Evolutionary conservation across 64 coral and sea anemone genomes (phyloP).

Genomic region (Trachythela sp.): DNA sequence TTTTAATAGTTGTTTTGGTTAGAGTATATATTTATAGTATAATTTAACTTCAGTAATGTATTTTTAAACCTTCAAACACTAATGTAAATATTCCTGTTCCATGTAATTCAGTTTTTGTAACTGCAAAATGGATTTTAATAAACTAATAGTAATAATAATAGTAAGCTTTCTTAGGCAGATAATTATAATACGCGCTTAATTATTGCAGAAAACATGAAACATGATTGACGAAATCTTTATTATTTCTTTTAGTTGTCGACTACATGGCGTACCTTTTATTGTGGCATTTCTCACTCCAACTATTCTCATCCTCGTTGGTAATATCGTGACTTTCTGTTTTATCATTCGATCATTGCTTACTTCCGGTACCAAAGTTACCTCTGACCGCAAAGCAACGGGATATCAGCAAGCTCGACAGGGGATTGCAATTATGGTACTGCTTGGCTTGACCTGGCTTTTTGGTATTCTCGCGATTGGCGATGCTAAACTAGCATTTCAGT

Average conservation of each 20-base stretch:
- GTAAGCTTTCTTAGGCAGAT: too few species aligned
- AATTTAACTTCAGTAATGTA: too few species aligned
- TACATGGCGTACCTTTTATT: neutral
- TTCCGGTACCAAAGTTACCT: neutral
- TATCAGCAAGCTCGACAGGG: neutral
- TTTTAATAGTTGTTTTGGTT: too few species aligned
- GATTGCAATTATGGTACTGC: neutral
- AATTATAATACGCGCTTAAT: too few species aligned
- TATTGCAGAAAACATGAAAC: too few species aligned
- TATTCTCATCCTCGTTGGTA: neutral
- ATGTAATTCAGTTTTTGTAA: too few species aligned
- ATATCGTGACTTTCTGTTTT: neutral
- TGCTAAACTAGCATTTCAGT: neutral
- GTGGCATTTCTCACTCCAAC: neutral
- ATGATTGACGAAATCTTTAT: neutral
- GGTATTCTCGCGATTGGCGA: neutral
- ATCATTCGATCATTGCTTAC: slow-evolving; percentile 15
- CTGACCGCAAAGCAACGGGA: neutral
- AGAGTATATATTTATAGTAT: too few species aligned
- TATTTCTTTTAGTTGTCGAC: neutral
- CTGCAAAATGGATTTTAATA: too few species aligned
- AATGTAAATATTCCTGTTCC: too few species aligned
- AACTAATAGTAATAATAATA: too few species aligned
- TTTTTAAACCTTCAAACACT: too few species aligned
- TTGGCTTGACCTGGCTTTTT: neutral